Base-by-base conservation (phyloP, 2,113 vertebrate species). In the Notechis scutatus region DNA sequence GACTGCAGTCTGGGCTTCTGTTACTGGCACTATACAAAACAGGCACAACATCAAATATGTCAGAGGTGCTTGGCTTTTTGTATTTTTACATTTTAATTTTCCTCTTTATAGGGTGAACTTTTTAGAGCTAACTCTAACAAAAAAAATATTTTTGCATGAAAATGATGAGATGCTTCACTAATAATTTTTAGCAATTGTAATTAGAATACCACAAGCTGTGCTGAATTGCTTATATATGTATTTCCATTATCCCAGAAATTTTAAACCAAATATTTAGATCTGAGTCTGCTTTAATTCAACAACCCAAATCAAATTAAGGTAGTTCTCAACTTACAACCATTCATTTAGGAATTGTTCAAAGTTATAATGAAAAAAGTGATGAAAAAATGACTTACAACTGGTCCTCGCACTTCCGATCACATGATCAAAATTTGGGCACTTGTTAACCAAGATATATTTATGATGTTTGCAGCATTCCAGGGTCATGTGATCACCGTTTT, bases 181-280 rank as follows among this genome's bases (percentile, higher is more conserved):
- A 20, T 81, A 39, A 39, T 39, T 81, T 81, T 21, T 39, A 81
- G 74, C 18, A 81, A 21, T 3, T 81, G 74, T 81, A 21, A 42
- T 42, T 81, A 81, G 74, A 81, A 20, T 20, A 39, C 18, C 21
- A 18, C 34, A 20, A 21, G 34, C 2, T 39, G 18, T 81, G 2
- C 7, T 88, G 94, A 92, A 89, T 42, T 3, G 34, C 55, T 92
- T 81, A 29, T 23, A 24, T 52, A 39, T 34, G 69, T 34, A 23
- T 97, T 97, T 96, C 96, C 96, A 97, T 94, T 96, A 96, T 95
- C 94, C 91, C 85, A 93, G 94, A 95, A 95, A 24, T 52, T 47
- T 96, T 96, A 94, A 95, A 94, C 96, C 95, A 96, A 94, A 96
- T 87, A 94, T 92, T 94, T 96, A 94, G 95, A 96, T 96, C 91